These are phyloP conservation scores for Cataglyphis hispanica DNA, from an alignment of 1,140 invertebrate species.

Conservation along the genomic window DNA sequence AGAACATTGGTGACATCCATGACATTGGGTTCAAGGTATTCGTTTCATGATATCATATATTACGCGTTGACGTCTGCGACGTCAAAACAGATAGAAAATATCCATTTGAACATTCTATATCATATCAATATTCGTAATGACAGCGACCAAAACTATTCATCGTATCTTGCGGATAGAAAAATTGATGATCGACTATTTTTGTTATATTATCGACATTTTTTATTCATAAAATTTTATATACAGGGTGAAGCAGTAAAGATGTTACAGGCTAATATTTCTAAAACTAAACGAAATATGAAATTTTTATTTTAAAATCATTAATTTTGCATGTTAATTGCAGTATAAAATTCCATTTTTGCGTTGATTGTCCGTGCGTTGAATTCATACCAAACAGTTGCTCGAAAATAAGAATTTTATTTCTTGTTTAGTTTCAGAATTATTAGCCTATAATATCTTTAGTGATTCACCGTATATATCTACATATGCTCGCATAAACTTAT, in stretches of 20 bases:
- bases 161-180: background rate
- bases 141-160: background rate
- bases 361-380: no score
- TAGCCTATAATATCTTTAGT: no score
- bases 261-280: no score
- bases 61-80: background rate
- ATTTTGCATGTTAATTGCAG: no score
- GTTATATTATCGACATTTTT: background rate
- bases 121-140: background rate
- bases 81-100: constrained; percentile 12
- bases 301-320: no score
- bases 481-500: background rate
- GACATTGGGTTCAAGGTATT: no score
- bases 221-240: background rate
- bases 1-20: background rate
- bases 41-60: constrained; percentile 2
- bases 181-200: constrained; percentile 8
- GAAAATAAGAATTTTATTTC: no score
- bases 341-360: no score
- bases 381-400: no score
- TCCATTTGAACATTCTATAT: constrained; percentile 14
- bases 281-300: no score
- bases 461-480: background rate
- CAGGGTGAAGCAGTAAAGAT: no score
- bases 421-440: no score